Percentiles rank a stretch among this genome's conserved stretches.
Conservation (phyloP, 2,888 invertebrate species). For the Xestia ashworthii region DNA sequence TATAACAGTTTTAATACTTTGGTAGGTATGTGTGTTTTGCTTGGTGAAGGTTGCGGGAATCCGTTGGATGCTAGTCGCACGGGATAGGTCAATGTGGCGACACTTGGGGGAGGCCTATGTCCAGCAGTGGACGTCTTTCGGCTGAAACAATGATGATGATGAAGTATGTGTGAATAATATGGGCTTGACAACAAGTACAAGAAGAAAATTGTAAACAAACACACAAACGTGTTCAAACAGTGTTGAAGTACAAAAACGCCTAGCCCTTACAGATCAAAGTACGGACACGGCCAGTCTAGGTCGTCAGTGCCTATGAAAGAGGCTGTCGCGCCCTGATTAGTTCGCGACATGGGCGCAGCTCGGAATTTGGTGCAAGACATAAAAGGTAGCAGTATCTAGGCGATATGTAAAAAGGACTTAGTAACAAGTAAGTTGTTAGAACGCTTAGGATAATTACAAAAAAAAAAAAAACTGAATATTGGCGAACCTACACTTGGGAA, state of each 20-base stretch:
- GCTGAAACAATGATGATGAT: too few relatives aligned
- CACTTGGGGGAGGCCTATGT: too few relatives aligned
- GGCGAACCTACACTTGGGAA: not conserved
- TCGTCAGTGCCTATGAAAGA: slow-evolving; percentile 62
- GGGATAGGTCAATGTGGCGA: too few relatives aligned
- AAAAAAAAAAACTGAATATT: not conserved
- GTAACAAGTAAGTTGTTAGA: not conserved
- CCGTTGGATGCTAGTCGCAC: too few relatives aligned
- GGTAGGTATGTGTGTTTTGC: not conserved
- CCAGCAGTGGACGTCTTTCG: too few relatives aligned
- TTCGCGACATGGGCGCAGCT: slow-evolving; percentile 62
- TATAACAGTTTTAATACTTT: not conserved
- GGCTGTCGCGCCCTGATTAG: slow-evolving; percentile 74
- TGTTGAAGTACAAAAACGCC: slow-evolving; percentile 3
- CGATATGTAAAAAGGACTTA: not conserved
- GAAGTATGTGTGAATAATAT: not conserved
- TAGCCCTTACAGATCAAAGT: slow-evolving; percentile 38
- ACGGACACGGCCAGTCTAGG: slow-evolving; percentile 45
- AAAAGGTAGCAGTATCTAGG: slow-evolving; percentile 31
- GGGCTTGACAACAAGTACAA: not conserved
- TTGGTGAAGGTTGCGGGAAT: too few relatives aligned
- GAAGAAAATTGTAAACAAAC: not conserved
- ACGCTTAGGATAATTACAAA: not conserved
- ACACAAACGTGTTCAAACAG: too few relatives aligned
- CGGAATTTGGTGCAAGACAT: slow-evolving; percentile 51